Percentiles rank a stretch among this genome's conserved stretches.
phyloP scores from a whole-genome alignment of 2,797 vertebrate genomes.

The Melanotaenia trifasciata region DNA sequence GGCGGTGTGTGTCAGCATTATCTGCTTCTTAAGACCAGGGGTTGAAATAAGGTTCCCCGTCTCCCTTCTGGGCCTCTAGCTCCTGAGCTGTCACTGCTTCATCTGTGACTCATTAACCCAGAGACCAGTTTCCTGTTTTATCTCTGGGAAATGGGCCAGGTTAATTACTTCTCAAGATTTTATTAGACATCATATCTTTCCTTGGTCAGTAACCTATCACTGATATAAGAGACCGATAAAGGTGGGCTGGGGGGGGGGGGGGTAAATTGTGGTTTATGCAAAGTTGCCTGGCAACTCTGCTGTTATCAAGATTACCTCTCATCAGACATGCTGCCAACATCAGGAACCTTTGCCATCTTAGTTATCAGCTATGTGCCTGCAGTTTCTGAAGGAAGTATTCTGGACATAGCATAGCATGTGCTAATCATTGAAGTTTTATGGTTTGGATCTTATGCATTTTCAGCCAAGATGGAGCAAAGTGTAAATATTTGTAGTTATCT shows the following conservation, averaged over 20 bases:
- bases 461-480: conserved; percentile 5
- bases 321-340: not conserved
- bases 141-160: conserved; percentile 19
- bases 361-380: not conserved
- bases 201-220: conserved; percentile 23
- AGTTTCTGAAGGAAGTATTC: not conserved
- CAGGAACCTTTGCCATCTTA: not conserved
- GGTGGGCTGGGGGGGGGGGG: not conserved
- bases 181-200: conserved; percentile 34
- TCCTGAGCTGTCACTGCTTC: conserved; percentile 33
- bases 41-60: conserved; percentile 36
- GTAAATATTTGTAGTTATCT: conserved; percentile 48
- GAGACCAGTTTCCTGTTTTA: conserved; percentile 61
- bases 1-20: conserved; percentile 14
- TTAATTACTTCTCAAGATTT: conserved; percentile 57
- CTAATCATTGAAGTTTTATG: not conserved
- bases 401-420: not conserved
- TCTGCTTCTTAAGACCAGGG: conserved; percentile 46
- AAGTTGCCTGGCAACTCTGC: not conserved
- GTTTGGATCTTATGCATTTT: conserved; percentile 37
- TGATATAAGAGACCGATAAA: not conserved
- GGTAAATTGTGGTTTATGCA: not conserved
- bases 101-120: conserved; percentile 70
- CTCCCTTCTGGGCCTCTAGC: conserved; percentile 55
- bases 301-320: not conserved